Percentiles rank a stretch among this genome's conserved stretches.
phyloP scores from a whole-genome alignment of 2,113 vertebrate genomes.

The Rhea americana region DNA sequence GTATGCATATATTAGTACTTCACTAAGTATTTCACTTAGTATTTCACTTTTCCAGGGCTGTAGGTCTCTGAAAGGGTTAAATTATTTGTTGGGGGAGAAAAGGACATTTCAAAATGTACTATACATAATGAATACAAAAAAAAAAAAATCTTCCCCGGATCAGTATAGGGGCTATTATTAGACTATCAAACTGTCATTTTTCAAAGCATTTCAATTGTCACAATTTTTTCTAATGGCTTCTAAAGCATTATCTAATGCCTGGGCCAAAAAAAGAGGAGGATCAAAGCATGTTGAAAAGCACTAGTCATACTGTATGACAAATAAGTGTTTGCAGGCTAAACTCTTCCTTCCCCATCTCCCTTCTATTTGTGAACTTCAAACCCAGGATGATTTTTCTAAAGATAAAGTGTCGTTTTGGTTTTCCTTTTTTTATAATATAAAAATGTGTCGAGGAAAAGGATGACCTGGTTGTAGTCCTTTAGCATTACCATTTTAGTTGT shows the following conservation, averaged over 20 bases:
- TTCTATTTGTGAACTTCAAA: slow-evolving; percentile 30
- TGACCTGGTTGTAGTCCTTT: not conserved
- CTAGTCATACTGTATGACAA: slow-evolving; percentile 51
- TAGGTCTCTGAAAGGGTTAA: not conserved
- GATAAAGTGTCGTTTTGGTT: not conserved
- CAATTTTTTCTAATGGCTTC: slow-evolving; percentile 57
- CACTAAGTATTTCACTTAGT: no score
- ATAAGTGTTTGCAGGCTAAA: slow-evolving; percentile 39
- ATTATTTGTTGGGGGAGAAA: slow-evolving; percentile 20
- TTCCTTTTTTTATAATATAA: not conserved
- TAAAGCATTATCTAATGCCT: slow-evolving; percentile 72
- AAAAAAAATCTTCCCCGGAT: slow-evolving; percentile 49
- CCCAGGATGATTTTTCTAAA: slow-evolving; percentile 13
- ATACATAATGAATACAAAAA: slow-evolving; percentile 59
- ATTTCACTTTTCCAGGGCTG: not conserved
- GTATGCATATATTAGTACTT: not conserved
- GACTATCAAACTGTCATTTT: slow-evolving; percentile 72
- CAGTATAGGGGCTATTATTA: slow-evolving; percentile 67
- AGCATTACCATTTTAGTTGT: slow-evolving; percentile 4
- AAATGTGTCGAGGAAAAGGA: not conserved
- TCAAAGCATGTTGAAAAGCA: slow-evolving; percentile 57
- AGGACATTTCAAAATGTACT: slow-evolving; percentile 28
- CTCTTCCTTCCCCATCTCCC: slow-evolving; percentile 38
- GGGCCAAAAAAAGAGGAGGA: slow-evolving; percentile 66
- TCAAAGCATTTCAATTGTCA: slow-evolving; percentile 68